Conservation (phyloP, 2,888 invertebrate species). For the Oscheius myriophilus region DNA sequence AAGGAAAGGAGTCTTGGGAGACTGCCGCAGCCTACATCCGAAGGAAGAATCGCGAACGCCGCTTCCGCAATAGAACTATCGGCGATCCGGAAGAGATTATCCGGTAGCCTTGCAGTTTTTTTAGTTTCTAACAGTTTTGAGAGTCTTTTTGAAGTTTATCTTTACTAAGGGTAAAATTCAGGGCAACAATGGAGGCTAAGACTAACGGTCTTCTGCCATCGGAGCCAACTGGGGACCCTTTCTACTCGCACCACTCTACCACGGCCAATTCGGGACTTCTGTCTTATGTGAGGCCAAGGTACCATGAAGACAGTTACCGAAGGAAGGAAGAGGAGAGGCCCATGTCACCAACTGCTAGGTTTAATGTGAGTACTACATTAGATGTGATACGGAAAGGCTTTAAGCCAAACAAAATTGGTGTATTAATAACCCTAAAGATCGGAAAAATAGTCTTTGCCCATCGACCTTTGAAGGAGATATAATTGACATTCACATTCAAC, state of each 20-base stretch:
- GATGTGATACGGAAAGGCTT: too few species aligned
- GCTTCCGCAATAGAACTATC: conserved; percentile 65
- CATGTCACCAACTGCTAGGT: background rate
- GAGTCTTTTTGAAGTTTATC: background rate
- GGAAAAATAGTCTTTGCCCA: too few species aligned
- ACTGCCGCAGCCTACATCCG: conserved; percentile 66
- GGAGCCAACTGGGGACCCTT: conserved; percentile 39
- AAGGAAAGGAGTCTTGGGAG: conserved; percentile 57
- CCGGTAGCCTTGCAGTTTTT: conserved; percentile 35
- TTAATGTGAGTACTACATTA: conserved; percentile 29
- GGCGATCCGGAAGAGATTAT: conserved; percentile 62
- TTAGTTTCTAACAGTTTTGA: conserved; percentile 1
- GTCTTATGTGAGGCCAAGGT: conserved; percentile 49
- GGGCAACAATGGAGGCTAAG: conserved; percentile 16
- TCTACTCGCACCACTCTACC: conserved; percentile 40
- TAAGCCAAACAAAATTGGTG: too few species aligned
- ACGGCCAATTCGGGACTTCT: conserved; percentile 18
- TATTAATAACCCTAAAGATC: too few species aligned
- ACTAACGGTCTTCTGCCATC: background rate
- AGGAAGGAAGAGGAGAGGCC: conserved; percentile 23
- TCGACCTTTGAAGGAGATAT: too few species aligned
- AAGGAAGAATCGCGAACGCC: conserved; percentile 66
- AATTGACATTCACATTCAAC: too few species aligned
- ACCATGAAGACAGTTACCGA: conserved; percentile 52
- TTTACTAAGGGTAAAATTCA: conserved; percentile 1